These are phyloP conservation scores for Aurelia coerulea DNA, from an alignment of 30 jellyfish, hydroid and myxozoan species.

Conservation along the genomic window DNA sequence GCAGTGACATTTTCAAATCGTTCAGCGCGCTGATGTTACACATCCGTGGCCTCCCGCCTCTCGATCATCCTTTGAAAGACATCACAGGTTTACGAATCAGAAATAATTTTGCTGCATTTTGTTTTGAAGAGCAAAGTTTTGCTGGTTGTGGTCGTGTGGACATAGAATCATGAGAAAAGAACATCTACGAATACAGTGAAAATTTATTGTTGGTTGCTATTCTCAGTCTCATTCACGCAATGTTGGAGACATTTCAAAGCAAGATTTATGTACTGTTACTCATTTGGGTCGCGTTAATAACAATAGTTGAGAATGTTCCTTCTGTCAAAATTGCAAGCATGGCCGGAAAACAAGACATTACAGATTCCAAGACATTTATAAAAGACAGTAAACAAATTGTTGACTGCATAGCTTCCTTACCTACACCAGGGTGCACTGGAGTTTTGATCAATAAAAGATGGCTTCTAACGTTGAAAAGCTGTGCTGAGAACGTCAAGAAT, in stretches of 20 bases:
- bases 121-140: too few relatives aligned
- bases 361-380: neutral
- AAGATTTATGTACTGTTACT: neutral
- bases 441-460: slow-evolving; percentile 26
- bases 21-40: too few relatives aligned
- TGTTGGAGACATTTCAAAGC: neutral
- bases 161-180: too few relatives aligned
- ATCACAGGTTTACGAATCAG: too few relatives aligned
- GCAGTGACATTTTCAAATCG: too few relatives aligned
- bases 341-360: too few relatives aligned
- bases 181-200: neutral
- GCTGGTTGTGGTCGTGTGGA: too few relatives aligned
- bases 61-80: too few relatives aligned
- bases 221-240: neutral
- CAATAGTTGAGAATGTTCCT: neutral
- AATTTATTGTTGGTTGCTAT: neutral
- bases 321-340: neutral
- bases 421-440: slow-evolving; percentile 29
- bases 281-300: neutral
- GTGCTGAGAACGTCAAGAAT: neutral
- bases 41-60: too few relatives aligned
- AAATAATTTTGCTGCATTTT: too few relatives aligned
- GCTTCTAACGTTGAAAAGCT: slow-evolving; percentile 28
- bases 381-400: neutral
- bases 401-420: slow-evolving; percentile 31